Conservation (phyloP, 2,888 invertebrate genomes). For the Rhamphomyia laevipes region DNA sequence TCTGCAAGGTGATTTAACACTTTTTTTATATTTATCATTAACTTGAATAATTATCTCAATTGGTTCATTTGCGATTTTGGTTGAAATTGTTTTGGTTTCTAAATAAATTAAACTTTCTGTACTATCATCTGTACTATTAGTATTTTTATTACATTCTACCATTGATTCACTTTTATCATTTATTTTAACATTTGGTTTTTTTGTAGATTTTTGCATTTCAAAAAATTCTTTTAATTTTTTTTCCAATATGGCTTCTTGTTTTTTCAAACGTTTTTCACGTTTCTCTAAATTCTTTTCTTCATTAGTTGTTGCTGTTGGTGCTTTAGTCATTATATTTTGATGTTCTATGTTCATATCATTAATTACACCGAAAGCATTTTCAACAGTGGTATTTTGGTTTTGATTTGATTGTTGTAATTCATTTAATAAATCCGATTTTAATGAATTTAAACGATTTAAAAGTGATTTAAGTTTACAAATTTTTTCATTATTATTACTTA, state of each 20-base stretch:
- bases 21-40: conserved; percentile 17
- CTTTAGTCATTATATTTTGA: conserved; percentile 20
- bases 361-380: conserved; percentile 19
- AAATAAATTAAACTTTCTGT: conserved; percentile 1
- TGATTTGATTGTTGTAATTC: conserved; percentile 21
- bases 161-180: conserved; percentile 1
- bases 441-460: conserved; percentile 26
- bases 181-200: not conserved
- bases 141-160: conserved; percentile 7
- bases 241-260: conserved; percentile 25
- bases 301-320: too few relatives aligned
- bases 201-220: conserved; percentile 16
- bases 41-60: conserved; percentile 30
- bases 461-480: conserved; percentile 21
- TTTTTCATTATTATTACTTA: conserved; percentile 21
- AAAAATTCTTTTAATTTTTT: conserved; percentile 21
- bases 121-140: conserved; percentile 5
- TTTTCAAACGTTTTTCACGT: conserved; percentile 23
- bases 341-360: conserved; percentile 24
- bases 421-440: conserved; percentile 23
- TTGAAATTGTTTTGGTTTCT: conserved; percentile 3
- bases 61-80: conserved; percentile 14
- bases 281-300: conserved; percentile 12
- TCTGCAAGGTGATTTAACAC: conserved; percentile 13
- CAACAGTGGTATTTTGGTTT: not conserved